Percentiles rank a stretch among this genome's conserved stretches.
phyloP scores from a whole-genome alignment of 2,888 invertebrate species.

The Macrophya annulata region DNA sequence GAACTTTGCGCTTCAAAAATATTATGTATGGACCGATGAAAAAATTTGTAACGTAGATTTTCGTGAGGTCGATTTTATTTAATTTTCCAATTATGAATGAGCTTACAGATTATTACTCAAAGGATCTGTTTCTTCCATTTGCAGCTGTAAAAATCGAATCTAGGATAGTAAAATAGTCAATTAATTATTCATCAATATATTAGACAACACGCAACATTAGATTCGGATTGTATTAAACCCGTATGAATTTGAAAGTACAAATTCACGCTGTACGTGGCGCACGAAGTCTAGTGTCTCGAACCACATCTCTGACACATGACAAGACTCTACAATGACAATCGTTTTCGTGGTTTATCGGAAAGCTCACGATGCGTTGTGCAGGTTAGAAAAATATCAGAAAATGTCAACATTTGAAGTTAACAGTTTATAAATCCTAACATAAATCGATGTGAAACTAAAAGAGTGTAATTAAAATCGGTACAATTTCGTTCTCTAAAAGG shows the following conservation, averaged over 20 bases:
- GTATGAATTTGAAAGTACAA: constrained; percentile 38
- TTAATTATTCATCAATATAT: too few species aligned
- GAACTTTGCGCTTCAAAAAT: background rate
- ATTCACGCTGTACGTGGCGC: constrained; percentile 24
- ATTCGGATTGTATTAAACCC: background rate
- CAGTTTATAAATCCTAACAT: constrained; percentile 49
- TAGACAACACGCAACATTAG: too few species aligned
- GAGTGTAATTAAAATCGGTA: constrained; percentile 9
- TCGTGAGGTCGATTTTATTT: background rate
- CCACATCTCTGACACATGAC: background rate
- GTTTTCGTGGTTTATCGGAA: constrained; percentile 70
- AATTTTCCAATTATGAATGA: background rate
- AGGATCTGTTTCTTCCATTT: background rate
- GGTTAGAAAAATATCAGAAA: constrained; percentile 63
- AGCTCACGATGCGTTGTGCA: constrained; percentile 61
- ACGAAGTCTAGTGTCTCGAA: background rate
- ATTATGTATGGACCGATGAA: background rate
- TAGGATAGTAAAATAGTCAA: background rate
- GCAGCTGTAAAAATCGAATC: background rate
- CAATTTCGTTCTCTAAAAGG: constrained; percentile 55
- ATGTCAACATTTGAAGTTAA: constrained; percentile 58
- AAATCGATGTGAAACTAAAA: constrained; percentile 19
- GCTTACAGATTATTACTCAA: background rate
- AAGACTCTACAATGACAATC: constrained; percentile 71
- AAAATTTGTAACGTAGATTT: background rate